Conservation (phyloP, 92 coral and sea anemone genomes). For the Phenganax subtilis region DNA sequence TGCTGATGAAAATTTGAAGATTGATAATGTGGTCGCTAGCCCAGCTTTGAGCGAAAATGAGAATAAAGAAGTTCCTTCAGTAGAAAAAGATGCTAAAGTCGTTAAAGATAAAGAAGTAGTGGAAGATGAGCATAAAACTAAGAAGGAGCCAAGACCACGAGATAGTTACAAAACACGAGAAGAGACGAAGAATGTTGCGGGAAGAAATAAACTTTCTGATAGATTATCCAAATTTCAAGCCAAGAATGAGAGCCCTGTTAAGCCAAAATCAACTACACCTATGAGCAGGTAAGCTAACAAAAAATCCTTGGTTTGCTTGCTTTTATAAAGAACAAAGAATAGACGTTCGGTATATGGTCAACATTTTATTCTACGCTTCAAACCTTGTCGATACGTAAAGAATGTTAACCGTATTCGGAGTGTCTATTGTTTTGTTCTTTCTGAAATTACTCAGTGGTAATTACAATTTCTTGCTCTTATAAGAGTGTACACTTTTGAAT, state of each 20-base stretch:
- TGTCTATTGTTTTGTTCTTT: too few species aligned
- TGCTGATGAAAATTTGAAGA: background rate
- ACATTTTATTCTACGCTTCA: too few species aligned
- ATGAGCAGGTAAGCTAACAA: background rate
- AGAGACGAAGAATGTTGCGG: background rate
- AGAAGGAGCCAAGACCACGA: background rate
- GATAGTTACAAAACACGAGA: slow-evolving; percentile 8
- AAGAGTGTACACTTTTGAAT: background rate
- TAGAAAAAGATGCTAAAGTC: background rate
- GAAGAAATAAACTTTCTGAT: background rate
- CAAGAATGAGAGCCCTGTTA: background rate
- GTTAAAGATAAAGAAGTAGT: background rate
- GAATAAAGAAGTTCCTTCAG: background rate
- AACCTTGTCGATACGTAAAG: too few species aligned
- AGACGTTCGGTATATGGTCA: too few species aligned
- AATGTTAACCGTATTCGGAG: too few species aligned
- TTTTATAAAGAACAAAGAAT: too few species aligned
- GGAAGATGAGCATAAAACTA: slow-evolving; percentile 6
- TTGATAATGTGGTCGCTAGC: background rate
- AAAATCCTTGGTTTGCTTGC: too few species aligned
- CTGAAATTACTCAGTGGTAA: too few species aligned
- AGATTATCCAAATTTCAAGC: slow-evolving; percentile 16
- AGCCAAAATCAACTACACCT: slow-evolving; percentile 9
- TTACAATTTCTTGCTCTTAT: too few species aligned
- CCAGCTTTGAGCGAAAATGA: background rate